Percentiles rank a stretch among this genome's conserved stretches.
These are phyloP conservation scores for Axea sp. DNA, from an alignment of 2,888 invertebrate genomes.

Conservation along the genomic window DNA sequence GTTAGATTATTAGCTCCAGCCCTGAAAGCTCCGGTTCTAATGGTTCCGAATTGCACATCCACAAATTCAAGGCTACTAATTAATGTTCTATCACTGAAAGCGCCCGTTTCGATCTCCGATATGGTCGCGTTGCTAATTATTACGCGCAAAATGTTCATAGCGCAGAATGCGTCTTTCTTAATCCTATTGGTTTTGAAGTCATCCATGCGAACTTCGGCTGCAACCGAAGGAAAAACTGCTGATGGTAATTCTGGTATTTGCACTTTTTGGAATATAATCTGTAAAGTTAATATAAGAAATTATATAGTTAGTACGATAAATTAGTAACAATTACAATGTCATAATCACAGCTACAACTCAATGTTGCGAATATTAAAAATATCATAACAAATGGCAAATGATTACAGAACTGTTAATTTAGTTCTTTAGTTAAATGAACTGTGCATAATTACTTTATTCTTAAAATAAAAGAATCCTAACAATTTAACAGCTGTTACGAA, in stretches of 20 bases:
- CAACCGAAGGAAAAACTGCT: constrained; percentile 84
- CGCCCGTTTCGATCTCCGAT: constrained; percentile 82
- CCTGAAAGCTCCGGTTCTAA: constrained; percentile 83
- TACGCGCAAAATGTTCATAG: constrained; percentile 84
- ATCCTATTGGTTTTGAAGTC: constrained; percentile 82
- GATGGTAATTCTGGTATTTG: constrained; percentile 82
- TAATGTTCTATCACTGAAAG: constrained; percentile 83
- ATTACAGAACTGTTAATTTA: too few species aligned
- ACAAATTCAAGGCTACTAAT: constrained; percentile 83
- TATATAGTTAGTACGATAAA: neutral
- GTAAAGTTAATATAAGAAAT: constrained; percentile 67
- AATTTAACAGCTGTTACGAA: too few species aligned
- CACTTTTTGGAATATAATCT: constrained; percentile 85
- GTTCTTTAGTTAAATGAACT: too few species aligned
- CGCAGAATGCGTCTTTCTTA: constrained; percentile 84
- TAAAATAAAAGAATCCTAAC: too few species aligned
- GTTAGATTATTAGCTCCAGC: constrained; percentile 84
- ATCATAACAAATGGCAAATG: too few species aligned
- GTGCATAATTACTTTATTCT: too few species aligned
- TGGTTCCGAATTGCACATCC: constrained; percentile 81
- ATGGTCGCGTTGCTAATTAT: constrained; percentile 83
- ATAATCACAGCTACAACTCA: too few species aligned
- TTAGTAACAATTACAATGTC: neutral
- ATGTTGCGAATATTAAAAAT: too few species aligned
- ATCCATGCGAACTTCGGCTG: constrained; percentile 82